Conservation (phyloP, 2,888 invertebrate species). For the Oscheius onirici region DNA sequence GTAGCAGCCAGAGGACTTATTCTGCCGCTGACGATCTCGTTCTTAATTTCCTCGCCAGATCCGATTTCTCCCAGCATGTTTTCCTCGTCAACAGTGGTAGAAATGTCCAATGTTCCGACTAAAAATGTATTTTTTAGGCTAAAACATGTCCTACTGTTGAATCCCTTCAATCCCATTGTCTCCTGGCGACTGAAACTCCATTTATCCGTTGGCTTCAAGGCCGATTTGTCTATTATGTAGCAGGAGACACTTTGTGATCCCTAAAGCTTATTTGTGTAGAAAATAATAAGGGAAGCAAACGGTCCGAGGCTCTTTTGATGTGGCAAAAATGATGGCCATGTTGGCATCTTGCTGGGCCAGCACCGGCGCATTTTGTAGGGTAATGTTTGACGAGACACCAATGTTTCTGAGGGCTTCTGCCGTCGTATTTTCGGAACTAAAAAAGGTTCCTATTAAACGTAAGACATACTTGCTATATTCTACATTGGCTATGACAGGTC, state of each 20-base stretch:
- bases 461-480: constrained; percentile 10
- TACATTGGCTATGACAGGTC: neutral
- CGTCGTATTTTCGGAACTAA: constrained; percentile 6
- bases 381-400: constrained; percentile 23
- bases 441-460: neutral
- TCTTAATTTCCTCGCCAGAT: constrained; percentile 35
- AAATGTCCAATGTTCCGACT: constrained; percentile 46
- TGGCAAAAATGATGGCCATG: constrained; percentile 64
- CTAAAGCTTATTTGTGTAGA: constrained; percentile 36
- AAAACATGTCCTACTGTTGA: constrained; percentile 34
- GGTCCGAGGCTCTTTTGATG: constrained; percentile 28
- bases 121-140: neutral
- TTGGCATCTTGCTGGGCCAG: constrained; percentile 63
- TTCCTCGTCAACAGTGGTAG: constrained; percentile 34
- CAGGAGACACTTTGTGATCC: constrained; percentile 40
- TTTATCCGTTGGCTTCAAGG: constrained; percentile 43
- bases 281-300: neutral
- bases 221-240: constrained; percentile 53
- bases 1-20: constrained; percentile 50
- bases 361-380: constrained; percentile 48
- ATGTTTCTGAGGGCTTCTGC: constrained; percentile 9
- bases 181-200: constrained; percentile 40
- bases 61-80: constrained; percentile 41
- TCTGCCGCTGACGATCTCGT: constrained; percentile 44
- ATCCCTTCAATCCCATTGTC: constrained; percentile 51